Evolutionary conservation across 2,888 invertebrate species (phyloP).

Genomic region (Hyalella azteca): DNA sequence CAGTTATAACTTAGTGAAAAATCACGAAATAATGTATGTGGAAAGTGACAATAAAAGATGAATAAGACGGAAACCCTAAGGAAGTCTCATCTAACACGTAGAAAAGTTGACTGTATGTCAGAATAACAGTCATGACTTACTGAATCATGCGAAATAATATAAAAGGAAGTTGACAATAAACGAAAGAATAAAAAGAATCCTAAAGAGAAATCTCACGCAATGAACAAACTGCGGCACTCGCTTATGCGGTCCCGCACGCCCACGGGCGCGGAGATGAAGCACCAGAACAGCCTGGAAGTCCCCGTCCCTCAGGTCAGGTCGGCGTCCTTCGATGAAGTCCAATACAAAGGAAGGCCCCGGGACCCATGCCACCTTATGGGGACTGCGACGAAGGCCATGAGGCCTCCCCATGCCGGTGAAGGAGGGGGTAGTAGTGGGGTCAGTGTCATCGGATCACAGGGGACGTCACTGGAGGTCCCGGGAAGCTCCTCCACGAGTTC

Average conservation of each 20-base stretch:
- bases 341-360: conserved; percentile 74
- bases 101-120: no score
- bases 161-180: no score
- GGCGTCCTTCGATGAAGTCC: conserved; percentile 88
- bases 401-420: conserved; percentile 29
- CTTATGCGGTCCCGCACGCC: conserved; percentile 87
- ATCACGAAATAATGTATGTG: no score
- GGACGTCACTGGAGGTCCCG: conserved; percentile 15
- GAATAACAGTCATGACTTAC: no score
- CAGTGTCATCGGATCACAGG: conserved; percentile 18
- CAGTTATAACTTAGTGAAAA: no score
- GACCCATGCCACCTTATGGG: conserved; percentile 34
- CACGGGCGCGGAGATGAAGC: conserved; percentile 89
- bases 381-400: background rate
- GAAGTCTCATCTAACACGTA: no score
- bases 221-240: conserved; percentile 75
- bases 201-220: background rate
- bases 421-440: conserved; percentile 61
- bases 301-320: conserved; percentile 89
- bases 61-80: no score
- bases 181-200: no score
- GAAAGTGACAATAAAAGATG: no score
- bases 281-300: conserved; percentile 87
- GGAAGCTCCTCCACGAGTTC: conserved; percentile 34
- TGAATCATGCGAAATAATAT: no score